Conservation (phyloP, 1,140 invertebrate species). For the Drosophila baimaii region DNA sequence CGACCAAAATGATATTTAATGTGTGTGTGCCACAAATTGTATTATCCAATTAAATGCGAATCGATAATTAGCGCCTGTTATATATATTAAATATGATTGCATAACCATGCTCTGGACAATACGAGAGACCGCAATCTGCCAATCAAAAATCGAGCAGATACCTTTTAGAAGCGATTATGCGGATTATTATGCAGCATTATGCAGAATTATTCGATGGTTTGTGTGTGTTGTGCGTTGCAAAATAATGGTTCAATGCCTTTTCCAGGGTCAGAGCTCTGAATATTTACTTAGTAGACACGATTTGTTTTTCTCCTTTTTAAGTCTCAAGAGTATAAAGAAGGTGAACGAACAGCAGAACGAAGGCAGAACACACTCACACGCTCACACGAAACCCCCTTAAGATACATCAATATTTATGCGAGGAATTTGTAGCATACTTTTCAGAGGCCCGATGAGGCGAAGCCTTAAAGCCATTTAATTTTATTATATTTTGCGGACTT, state of each 20-base stretch:
- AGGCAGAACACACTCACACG: not conserved
- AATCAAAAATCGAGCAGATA: not conserved
- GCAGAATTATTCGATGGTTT: conserved; percentile 10
- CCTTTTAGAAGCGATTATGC: conserved; percentile 5
- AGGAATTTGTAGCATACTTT: conserved; percentile 46
- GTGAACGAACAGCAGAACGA: conserved; percentile 32
- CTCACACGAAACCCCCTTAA: not conserved
- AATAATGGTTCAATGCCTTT: conserved; percentile 29
- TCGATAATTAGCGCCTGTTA: conserved; percentile 11
- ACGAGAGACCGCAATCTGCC: not conserved
- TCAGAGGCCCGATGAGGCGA: conserved; percentile 12
- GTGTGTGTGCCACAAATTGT: conserved; percentile 13
- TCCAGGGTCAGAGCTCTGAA: conserved; percentile 30
- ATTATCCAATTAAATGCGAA: conserved; percentile 25
- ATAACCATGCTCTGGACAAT: not conserved
- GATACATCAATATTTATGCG: conserved; percentile 38
- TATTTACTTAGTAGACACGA: conserved; percentile 24
- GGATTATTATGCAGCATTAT: not conserved
- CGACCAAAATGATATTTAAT: conserved; percentile 1
- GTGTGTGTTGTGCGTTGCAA: not conserved
- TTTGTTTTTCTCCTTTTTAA: conserved; percentile 4
- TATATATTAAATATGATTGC: not conserved
- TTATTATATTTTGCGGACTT: conserved; percentile 66
- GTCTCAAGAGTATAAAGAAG: conserved; percentile 29
- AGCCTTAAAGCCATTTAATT: conserved; percentile 75